Evolutionary conservation across 2,113 vertebrate genomes (phyloP).

Genomic region (Carollia perspicillata): DNA sequence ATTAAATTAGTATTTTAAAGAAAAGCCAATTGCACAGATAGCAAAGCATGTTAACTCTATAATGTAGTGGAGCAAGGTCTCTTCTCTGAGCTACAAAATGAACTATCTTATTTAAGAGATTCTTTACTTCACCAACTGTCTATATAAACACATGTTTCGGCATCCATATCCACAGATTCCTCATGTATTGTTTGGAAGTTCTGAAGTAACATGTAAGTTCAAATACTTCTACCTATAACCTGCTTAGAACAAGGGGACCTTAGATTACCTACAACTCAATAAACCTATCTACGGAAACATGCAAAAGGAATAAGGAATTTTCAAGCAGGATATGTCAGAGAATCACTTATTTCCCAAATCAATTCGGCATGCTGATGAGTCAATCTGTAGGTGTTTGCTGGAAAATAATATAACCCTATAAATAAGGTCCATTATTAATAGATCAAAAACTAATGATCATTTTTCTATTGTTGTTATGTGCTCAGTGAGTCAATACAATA

Average conservation of each 20-base stretch:
- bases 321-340: neutral
- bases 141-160: neutral
- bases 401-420: neutral
- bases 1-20: slow-evolving; percentile 43
- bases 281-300: neutral
- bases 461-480: slow-evolving; percentile 15
- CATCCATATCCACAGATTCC: neutral
- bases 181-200: neutral
- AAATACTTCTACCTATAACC: too few species aligned
- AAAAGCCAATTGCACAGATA: neutral
- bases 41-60: neutral
- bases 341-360: neutral
- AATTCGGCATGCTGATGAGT: neutral
- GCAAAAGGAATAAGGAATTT: neutral
- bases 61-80: neutral
- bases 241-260: neutral
- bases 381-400: neutral
- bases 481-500: neutral
- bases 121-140: neutral
- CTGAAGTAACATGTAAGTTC: neutral
- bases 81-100: neutral
- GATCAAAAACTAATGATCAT: neutral
- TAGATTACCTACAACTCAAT: neutral
- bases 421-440: neutral
- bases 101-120: neutral